Percentiles rank a stretch among this genome's conserved stretches.
These are phyloP conservation scores for Climacteris rufus DNA, from an alignment of 2,113 vertebrate species.

Conservation along the genomic window DNA sequence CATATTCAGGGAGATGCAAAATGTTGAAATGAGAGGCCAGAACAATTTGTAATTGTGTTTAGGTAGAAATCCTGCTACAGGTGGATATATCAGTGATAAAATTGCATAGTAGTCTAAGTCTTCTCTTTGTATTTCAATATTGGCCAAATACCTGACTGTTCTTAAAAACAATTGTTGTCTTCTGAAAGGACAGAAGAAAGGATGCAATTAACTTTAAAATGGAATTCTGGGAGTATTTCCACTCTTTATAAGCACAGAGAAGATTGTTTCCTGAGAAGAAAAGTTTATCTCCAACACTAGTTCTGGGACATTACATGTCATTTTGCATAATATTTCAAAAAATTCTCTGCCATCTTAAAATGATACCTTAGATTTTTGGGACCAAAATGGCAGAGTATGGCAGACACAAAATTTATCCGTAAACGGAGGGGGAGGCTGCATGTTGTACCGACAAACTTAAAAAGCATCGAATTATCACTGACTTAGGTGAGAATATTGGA, in stretches of 20 bases:
- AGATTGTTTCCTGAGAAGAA: neutral
- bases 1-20: neutral
- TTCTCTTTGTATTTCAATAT: neutral
- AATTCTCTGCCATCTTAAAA: neutral
- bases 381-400: neutral
- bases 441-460: neutral
- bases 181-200: neutral
- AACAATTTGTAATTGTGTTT: neutral
- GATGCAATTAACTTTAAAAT: neutral
- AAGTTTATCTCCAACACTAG: neutral
- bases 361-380: neutral
- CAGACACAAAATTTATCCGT: neutral
- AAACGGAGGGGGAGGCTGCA: neutral
- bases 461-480: neutral
- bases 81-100: neutral
- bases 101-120: no score
- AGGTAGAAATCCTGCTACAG: neutral
- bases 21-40: neutral
- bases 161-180: neutral
- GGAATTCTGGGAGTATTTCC: neutral
- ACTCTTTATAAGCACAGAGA: neutral
- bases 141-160: neutral
- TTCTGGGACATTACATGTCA: neutral
- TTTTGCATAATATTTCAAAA: neutral
- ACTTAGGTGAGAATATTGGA: neutral